A percentile compares a stretch with the other conserved stretches of the same genome.
phyloP scores from a whole-genome alignment of 1,140 invertebrate species.

The Protaetia brevitarsis region DNA sequence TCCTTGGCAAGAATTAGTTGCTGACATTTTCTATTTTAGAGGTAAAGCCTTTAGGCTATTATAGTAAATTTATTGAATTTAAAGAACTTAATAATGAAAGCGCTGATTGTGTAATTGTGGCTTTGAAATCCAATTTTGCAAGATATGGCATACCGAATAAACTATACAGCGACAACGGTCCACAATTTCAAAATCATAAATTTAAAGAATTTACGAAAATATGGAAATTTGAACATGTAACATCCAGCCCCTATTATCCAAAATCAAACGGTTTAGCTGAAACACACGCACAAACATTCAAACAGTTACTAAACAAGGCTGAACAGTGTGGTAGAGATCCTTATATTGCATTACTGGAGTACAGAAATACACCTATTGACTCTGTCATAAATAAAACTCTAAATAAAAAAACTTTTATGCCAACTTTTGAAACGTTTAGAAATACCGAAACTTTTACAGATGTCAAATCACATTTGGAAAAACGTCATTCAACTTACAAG shows the following conservation, averaged over 20 bases:
- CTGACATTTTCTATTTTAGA: neutral
- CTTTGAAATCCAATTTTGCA: too few relatives aligned
- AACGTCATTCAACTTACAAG: too few relatives aligned
- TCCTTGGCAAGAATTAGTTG: neutral
- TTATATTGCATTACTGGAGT: neutral
- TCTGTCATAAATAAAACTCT: neutral
- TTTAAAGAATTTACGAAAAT: conserved; percentile 33
- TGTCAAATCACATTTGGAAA: neutral
- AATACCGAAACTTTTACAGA: neutral
- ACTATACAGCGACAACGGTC: conserved; percentile 16
- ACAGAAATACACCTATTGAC: too few relatives aligned
- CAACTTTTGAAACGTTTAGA: neutral
- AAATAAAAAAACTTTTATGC: neutral
- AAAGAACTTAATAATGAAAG: neutral
- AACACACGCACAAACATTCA: conserved; percentile 39
- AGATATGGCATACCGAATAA: conserved; percentile 16
- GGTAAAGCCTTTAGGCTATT: neutral
- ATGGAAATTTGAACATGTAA: conserved; percentile 47
- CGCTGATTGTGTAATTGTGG: neutral
- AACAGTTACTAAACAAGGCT: conserved; percentile 39
- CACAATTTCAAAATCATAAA: conserved; percentile 5
- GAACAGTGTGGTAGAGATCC: neutral
- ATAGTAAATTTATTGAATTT: too few relatives aligned
- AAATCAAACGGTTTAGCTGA: conserved; percentile 51
- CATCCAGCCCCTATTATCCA: conserved; percentile 46